These are phyloP conservation scores for Gymnoscopelus microlampas DNA, from an alignment of 2,797 vertebrate genomes.

Conservation along the genomic window DNA sequence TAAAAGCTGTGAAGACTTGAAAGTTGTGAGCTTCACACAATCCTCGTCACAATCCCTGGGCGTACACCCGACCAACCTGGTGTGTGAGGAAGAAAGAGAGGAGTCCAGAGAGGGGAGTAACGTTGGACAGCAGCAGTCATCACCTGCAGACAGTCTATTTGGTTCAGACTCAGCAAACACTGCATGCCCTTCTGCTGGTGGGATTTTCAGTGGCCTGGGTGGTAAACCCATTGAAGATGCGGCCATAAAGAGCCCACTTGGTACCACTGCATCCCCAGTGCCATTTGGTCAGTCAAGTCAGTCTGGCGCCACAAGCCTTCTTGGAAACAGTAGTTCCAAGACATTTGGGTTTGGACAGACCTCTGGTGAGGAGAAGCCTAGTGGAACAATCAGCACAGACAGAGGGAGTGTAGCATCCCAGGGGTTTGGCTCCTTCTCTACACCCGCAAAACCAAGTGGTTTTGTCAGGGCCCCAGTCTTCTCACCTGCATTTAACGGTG, in stretches of 20 bases:
- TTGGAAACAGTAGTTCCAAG: constrained; percentile 92
- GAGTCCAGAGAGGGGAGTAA: constrained; percentile 77
- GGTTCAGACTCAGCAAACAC: constrained; percentile 75
- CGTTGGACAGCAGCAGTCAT: constrained; percentile 84
- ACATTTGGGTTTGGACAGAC: constrained; percentile 85
- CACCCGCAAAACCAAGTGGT: constrained; percentile 90
- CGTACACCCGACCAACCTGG: constrained; percentile 62
- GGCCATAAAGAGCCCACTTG: constrained; percentile 96
- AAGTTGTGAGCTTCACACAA: constrained; percentile 90
- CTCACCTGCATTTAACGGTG: constrained; percentile 89
- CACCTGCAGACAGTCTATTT: constrained; percentile 85
- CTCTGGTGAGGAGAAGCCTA: constrained; percentile 88
- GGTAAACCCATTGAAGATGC: constrained; percentile 97
- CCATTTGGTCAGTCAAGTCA: constrained; percentile 58
- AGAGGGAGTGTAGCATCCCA: constrained; percentile 91
- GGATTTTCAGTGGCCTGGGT: constrained; percentile 95
- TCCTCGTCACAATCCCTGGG: constrained; percentile 88
- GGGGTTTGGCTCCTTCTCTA: constrained; percentile 91
- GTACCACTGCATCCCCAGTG: constrained; percentile 59
- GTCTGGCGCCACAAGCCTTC: constrained; percentile 84
- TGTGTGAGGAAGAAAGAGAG: constrained; percentile 62
- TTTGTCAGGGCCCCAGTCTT: constrained; percentile 81
- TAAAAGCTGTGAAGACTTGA: constrained; percentile 92
- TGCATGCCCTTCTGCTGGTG: constrained; percentile 67
- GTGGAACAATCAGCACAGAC: constrained; percentile 90